Percentiles rank a stretch among this genome's conserved stretches.
Conservation (phyloP, 1,140 invertebrate genomes). For the Zaprionus camerounensis region DNA sequence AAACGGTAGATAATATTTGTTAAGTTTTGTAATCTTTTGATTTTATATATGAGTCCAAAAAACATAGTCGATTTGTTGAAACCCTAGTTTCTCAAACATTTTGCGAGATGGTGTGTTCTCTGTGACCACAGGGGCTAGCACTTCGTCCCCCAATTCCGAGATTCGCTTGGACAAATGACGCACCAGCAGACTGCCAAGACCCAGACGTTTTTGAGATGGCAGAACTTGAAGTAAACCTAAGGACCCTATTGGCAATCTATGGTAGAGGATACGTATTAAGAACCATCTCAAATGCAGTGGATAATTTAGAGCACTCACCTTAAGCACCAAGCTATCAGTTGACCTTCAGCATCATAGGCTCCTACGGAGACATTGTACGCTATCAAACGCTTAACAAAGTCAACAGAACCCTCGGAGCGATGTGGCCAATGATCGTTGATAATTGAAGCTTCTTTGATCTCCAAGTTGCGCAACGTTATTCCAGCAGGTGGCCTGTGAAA, state of each 20-base stretch:
- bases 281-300: not conserved
- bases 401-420: slow-evolving; percentile 44
- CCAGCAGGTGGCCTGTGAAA: slow-evolving; percentile 50
- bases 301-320: slow-evolving; percentile 37
- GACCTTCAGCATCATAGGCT: slow-evolving; percentile 55
- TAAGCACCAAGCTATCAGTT: slow-evolving; percentile 73
- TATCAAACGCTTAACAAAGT: slow-evolving; percentile 59
- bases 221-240: slow-evolving; percentile 73
- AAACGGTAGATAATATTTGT: not conserved
- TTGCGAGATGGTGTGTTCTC: slow-evolving; percentile 61
- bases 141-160: slow-evolving; percentile 51
- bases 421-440: slow-evolving; percentile 74
- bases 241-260: slow-evolving; percentile 61
- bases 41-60: slow-evolving; percentile 42
- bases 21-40: not conserved
- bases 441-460: slow-evolving; percentile 47
- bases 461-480: slow-evolving; percentile 38
- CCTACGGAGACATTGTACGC: slow-evolving; percentile 55
- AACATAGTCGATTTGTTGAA: slow-evolving; percentile 54
- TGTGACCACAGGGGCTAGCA: slow-evolving; percentile 61
- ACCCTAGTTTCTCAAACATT: slow-evolving; percentile 81
- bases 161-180: slow-evolving; percentile 61
- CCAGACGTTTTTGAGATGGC: slow-evolving; percentile 63
- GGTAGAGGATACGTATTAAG: not conserved
- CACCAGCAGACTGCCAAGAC: slow-evolving; percentile 69